Evolutionary conservation across 37 sponge, comb jelly and placozoan genomes (phyloP), one percentile per base, ranked within the genome.

Genomic region (Crambe crambe): DNA sequence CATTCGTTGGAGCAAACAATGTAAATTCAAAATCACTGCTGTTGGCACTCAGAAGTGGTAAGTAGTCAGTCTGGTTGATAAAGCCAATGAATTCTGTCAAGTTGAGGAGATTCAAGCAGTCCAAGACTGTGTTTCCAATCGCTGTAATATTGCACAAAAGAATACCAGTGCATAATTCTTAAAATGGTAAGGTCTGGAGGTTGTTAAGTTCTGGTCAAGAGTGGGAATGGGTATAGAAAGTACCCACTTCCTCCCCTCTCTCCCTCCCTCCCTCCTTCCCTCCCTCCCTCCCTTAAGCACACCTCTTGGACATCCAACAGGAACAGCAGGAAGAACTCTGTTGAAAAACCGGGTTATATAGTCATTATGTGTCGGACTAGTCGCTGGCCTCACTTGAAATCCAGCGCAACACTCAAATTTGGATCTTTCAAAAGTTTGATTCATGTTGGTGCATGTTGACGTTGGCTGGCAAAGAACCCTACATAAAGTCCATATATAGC

Each of bases 1-100:
- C 85, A 64, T 84, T 84, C 22, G 77, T 84, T 32, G 85, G 85
- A 5, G 60, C 85, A 70, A 84, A 84, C 34, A 69, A 58, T 0
- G 85, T 84, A 25, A 84, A 3, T n/a, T 65, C 63, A 3, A 74
- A 29, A 12, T 17, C 40, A 57, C 34, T 57, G 22, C 58, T 18
- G 29, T 40, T 74, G 6, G 71, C 34, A 58, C 64, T 82, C 29
- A 82, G 36, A 0, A 64, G 64, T 3, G 9, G 26, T 21, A 63
- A 34, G 20, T 37, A 59, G n/a, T 29, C 42, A 20, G 64, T 72
- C 34, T 31, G 25, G 12, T 58, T 38, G 32, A 84, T 22, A 35
- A 37, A 41, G n/a, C 23, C 37, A 6, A 85, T 42, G 57, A 85
- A 85, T n/a, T 62, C 73, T 4, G 78, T 77, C 64, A 85, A 73